Conservation (phyloP, 1,140 invertebrate species). For the Aphis gossypii region DNA sequence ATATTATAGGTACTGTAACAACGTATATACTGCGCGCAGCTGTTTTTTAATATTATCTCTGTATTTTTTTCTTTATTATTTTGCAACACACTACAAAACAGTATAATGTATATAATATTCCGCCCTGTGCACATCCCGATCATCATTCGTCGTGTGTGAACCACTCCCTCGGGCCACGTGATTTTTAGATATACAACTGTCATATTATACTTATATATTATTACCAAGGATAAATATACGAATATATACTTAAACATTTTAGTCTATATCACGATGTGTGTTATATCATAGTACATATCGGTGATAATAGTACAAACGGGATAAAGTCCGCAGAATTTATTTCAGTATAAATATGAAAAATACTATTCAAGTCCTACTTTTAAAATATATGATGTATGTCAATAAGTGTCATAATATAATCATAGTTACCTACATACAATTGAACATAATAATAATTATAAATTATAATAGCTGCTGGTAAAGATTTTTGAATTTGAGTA, state of each 20-base stretch:
- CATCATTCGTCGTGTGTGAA: conserved; percentile 55
- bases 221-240: no score
- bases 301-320: background rate
- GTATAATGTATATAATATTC: background rate
- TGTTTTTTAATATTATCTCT: conserved; percentile 41
- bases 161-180: conserved; percentile 43
- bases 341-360: background rate
- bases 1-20: background rate
- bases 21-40: background rate
- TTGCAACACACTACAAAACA: background rate
- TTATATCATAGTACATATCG: no score
- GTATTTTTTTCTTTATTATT: conserved; percentile 22
- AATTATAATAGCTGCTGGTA: background rate
- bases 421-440: no score
- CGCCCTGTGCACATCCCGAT: conserved; percentile 44
- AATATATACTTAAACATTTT: background rate
- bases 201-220: background rate
- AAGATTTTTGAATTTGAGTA: background rate
- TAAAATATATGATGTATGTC: no score
- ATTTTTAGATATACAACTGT: conserved; percentile 7
- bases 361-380: no score
- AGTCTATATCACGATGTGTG: background rate
- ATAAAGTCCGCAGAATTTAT: no score
- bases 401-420: no score
- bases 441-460: background rate